Conservation (phyloP, 2,797 vertebrate species). For the Poeciliopsis gracilis region DNA sequence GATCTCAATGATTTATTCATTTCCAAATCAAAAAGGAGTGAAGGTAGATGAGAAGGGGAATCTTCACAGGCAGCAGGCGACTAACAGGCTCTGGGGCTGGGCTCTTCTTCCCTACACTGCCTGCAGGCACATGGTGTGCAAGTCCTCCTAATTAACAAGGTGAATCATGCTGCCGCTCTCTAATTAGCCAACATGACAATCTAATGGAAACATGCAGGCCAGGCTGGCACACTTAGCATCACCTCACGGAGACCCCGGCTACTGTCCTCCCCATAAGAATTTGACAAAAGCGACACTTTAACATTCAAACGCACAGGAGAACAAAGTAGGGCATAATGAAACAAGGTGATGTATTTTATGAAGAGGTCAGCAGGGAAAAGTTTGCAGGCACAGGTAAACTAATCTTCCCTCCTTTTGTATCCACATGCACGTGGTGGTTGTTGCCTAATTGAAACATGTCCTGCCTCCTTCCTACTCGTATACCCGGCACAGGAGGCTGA, state of each 20-base stretch:
- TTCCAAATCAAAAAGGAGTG: constrained; percentile 88
- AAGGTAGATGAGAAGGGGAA: constrained; percentile 97
- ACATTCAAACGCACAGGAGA: constrained; percentile 43
- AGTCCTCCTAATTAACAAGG: constrained; percentile 99
- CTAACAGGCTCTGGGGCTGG: constrained; percentile 92
- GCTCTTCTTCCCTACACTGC: constrained; percentile 83
- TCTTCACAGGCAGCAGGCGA: constrained; percentile 94
- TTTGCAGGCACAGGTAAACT: constrained; percentile 47
- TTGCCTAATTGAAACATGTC: constrained; percentile 81
- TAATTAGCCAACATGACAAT: constrained; percentile 99
- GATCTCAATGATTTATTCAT: constrained; percentile 99
- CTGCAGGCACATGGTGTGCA: constrained; percentile 91
- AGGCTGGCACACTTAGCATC: constrained; percentile 85
- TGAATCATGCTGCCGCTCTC: constrained; percentile 98
- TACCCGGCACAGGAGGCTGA: constrained; percentile 74
- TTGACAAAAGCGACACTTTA: constrained; percentile 62
- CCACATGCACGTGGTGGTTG: constrained; percentile 54
- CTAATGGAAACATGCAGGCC: constrained; percentile 92
- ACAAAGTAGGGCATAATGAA: constrained; percentile 41
- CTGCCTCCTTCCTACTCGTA: constrained; percentile 70
- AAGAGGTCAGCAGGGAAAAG: constrained; percentile 67
- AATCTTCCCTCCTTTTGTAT: constrained; percentile 33
- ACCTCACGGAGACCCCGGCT: constrained; percentile 83
- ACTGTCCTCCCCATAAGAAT: constrained; percentile 65
- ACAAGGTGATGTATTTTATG: constrained; percentile 54